These are phyloP conservation scores for Gallinago solitaria DNA, from an alignment of 2,797 vertebrate genomes.

Conservation along the genomic window DNA sequence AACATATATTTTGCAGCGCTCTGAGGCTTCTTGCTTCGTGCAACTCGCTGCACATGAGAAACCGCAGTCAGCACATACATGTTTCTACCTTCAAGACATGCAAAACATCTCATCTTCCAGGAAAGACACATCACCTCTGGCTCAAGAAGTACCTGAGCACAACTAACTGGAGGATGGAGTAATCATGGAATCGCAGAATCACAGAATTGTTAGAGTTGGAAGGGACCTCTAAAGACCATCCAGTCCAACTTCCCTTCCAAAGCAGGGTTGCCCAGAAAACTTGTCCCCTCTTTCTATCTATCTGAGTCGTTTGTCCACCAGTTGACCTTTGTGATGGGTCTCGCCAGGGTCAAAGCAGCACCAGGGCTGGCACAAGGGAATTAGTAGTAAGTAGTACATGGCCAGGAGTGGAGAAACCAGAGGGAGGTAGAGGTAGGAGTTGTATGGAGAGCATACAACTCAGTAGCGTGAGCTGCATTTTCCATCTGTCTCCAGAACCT, in stretches of 20 bases:
- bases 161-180: not conserved
- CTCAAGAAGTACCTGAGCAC: not conserved
- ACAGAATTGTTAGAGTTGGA: too few relatives aligned
- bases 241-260: too few relatives aligned
- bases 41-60: not conserved
- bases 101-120: not conserved
- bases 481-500: not conserved
- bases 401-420: not conserved
- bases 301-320: not conserved
- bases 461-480: not conserved
- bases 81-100: not conserved
- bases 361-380: not conserved
- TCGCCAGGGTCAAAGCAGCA: not conserved
- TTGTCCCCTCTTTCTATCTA: not conserved
- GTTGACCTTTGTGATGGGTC: not conserved
- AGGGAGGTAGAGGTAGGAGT: not conserved
- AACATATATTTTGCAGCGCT: not conserved
- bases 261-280: not conserved
- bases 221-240: too few relatives aligned
- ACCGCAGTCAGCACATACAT: rapidly evolving
- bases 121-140: not conserved
- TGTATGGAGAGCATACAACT: not conserved
- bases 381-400: not conserved
- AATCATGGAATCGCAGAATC: not conserved
- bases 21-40: not conserved